These are phyloP conservation scores for Zoanthus solanderi DNA, from an alignment of 92 coral and sea anemone genomes.

Conservation along the genomic window DNA sequence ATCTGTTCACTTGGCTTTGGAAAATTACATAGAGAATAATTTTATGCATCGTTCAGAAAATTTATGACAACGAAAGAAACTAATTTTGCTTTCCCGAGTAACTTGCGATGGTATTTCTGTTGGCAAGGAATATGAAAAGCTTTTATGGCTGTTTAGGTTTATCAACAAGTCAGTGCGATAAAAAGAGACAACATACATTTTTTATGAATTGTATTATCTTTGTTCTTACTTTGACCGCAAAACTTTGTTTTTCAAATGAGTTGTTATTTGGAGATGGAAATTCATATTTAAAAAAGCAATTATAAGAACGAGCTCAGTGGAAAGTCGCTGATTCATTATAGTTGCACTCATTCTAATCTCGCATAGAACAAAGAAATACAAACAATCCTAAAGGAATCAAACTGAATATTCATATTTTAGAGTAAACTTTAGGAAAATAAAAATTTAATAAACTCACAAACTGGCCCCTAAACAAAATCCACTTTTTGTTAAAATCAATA, in stretches of 20 bases:
- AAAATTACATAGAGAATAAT: not conserved
- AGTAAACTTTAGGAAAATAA: no score
- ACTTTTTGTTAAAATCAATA: no score
- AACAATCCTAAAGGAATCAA: no score
- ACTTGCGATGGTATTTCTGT: not conserved
- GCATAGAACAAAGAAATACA: no score
- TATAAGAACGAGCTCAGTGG: not conserved
- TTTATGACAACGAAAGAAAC: not conserved
- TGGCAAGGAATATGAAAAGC: not conserved
- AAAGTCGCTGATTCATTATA: no score
- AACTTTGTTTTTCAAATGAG: not conserved
- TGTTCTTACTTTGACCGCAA: not conserved
- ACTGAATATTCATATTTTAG: no score
- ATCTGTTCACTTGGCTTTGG: not conserved
- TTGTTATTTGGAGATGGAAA: not conserved
- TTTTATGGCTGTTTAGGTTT: not conserved
- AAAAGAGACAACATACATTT: constrained; percentile 5
- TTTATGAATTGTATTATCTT: constrained; percentile 6
- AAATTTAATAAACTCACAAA: no score
- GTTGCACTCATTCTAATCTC: no score
- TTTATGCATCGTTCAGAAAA: not conserved
- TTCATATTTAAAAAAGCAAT: not conserved
- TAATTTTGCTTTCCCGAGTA: not conserved
- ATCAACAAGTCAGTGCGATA: constrained; percentile 12
- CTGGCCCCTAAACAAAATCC: no score